phyloP scores from a whole-genome alignment of 2,888 invertebrate genomes.

The Parelbella ahira region DNA sequence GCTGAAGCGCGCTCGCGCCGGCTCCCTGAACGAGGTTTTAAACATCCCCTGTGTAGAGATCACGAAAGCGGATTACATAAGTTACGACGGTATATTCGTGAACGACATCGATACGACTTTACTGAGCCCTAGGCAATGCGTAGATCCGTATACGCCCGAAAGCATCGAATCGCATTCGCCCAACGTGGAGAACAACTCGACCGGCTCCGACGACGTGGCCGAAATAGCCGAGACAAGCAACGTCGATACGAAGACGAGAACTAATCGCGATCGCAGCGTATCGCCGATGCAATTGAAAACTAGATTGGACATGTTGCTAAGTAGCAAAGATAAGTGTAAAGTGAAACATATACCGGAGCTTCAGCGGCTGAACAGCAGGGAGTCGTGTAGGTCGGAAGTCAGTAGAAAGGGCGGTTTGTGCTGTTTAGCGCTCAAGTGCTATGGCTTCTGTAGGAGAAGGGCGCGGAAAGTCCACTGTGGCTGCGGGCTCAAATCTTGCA shows the following conservation, averaged over 20 bases:
- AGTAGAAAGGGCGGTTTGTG: constrained; percentile 57
- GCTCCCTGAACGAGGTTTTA: constrained; percentile 58
- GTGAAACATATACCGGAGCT: constrained; percentile 44
- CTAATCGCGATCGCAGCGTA: constrained; percentile 68
- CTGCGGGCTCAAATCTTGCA: constrained; percentile 59
- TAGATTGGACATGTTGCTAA: constrained; percentile 76
- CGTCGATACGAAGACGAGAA: constrained; percentile 42
- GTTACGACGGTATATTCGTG: constrained; percentile 66
- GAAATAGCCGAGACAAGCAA: constrained; percentile 49
- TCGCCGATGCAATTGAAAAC: constrained; percentile 83
- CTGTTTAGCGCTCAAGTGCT: constrained; percentile 66
- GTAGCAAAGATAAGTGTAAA: too few species aligned
- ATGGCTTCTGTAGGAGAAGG: constrained; percentile 63
- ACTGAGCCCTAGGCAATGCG: constrained; percentile 56
- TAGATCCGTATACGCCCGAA: constrained; percentile 91
- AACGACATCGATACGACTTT: constrained; percentile 78
- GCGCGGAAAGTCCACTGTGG: constrained; percentile 56
- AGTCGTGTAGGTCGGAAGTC: constrained; percentile 60
- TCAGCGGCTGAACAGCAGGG: constrained; percentile 58
- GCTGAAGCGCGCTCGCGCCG: constrained; percentile 48
- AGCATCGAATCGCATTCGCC: constrained; percentile 89
- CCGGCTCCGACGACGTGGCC: constrained; percentile 48
- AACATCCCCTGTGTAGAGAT: constrained; percentile 72
- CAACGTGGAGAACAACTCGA: constrained; percentile 62
- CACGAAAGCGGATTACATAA: constrained; percentile 70